Base-by-base conservation (phyloP, 2,888 invertebrate genomes). In the Nycteola revayana region DNA sequence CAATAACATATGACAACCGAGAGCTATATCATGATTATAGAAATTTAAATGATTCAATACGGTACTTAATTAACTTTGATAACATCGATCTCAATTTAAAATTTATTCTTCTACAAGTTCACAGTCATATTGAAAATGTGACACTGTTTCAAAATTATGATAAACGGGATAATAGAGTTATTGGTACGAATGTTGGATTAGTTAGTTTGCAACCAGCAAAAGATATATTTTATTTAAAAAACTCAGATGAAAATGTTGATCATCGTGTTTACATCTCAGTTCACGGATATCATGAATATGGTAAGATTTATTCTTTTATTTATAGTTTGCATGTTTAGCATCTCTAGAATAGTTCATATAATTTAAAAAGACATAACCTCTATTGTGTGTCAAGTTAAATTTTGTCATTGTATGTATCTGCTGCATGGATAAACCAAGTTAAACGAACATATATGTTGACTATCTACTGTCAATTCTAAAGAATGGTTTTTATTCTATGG, bases 81-180 rank as follows among this genome's bases (percentile, higher is more conserved):
- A 60, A 90, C 60, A 70, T 90, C 1, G 81, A 90, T 7, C 49
- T 68, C 1, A 68, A 71, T 35, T 67, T 91, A 18, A 76, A 83
- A 1, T 94, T 92, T 60, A 75, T 93, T 9, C 67, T 93, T 36
- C 73, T 93, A 23, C 93, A 94, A 91, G 90, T 90, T 2, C 94
- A 94, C 62, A 88, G 90, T 28, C 90, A 91, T 45, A 50, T 89
- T 7, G 68, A 89, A 37, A 90, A 91, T 66, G 65, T 94, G 0
- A 89, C 90, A 0, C 56, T 94, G 21, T 90, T 91, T 10, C 90
- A 81, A 39, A 68, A 63, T 29, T 63, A 60, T 0, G 48, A 66
- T 11, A 51, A 42, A 7, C 46, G 48, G 0, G 70, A 74, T n/a
- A 74, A 71, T 7, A 68, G 61, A 37, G 72, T 91, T 1, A 81